Conservation (phyloP, 1,140 invertebrate genomes). For the Rhynchophorus ferrugineus region DNA sequence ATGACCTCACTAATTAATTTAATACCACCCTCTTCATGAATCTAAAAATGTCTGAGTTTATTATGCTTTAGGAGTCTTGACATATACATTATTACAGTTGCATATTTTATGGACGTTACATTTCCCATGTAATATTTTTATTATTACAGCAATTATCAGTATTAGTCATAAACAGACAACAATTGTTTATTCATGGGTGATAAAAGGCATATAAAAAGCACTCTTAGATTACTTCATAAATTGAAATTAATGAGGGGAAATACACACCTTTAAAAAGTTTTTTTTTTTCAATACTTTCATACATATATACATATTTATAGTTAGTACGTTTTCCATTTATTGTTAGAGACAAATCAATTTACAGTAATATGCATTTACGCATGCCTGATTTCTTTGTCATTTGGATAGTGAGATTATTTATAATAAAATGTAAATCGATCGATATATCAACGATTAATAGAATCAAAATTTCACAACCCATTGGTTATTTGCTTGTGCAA, state of each 20-base stretch:
- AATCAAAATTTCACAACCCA: conserved; percentile 5
- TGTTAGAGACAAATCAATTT: not conserved
- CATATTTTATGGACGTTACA: too few species aligned
- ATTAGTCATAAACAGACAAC: conserved; percentile 1
- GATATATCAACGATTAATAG: not conserved
- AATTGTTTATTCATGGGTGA: conserved; percentile 1
- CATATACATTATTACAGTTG: too few species aligned
- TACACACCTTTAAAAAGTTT: conserved; percentile 5
- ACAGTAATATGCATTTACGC: conserved; percentile 1
- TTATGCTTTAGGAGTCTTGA: too few species aligned
- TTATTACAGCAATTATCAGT: not conserved
- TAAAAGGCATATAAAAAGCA: not conserved
- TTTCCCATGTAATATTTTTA: too few species aligned
- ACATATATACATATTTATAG: conserved; percentile 7
- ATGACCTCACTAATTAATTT: too few species aligned
- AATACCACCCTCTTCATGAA: too few species aligned
- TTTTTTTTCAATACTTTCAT: conserved; percentile 4
- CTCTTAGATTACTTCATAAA: conserved; percentile 4
- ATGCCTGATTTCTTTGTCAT: conserved; percentile 4
- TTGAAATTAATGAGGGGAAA: conserved; percentile 7
- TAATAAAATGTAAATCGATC: not conserved
- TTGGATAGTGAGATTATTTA: not conserved
- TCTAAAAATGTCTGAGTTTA: too few species aligned
- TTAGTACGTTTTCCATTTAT: not conserved
- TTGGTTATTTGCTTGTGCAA: not conserved